Base-by-base conservation (phyloP, 2,888 invertebrate genomes). In the Agriopis aurantiaria region DNA sequence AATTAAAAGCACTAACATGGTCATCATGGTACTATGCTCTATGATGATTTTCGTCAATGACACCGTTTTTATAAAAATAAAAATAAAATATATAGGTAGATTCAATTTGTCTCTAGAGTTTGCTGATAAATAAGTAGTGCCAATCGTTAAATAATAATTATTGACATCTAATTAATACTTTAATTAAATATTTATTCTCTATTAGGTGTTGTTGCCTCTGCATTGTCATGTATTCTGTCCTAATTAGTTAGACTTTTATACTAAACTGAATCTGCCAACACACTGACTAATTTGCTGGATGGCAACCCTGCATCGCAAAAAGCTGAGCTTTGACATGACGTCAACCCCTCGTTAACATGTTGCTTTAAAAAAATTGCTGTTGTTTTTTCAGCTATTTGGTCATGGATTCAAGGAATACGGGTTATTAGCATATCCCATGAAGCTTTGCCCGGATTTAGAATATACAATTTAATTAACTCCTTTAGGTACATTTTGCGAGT, bases 281-380 rank as follows among this genome's bases (percentile, higher is more conserved):
- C 23, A 52, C 52, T 11, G 11, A 17, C 5, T 8, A 53, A 43
- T 57, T 58, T 51, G 33, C 49, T 55, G 59, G 55, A 68, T 56
- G 63, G 55, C 55, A 66, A 66, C 70, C 70, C 70, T 70, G 57
- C 51, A 45, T 45, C 68, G 68, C 55, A 69, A 69, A 71, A 73
- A 65, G 51, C 67, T 48, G 45, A 72, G 71, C 53, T 73, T 70
- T 68, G 53, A 60, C 51, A 65, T 73, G 75, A 75, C 74, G 71
- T 70, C 71, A 72, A 73, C 67, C 66, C 53, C 63, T 66, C 63
- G 66, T 71, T 66, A 71, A 63, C 66, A 71, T 71, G 63, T 66
- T 71, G 70, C 59, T 71, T 61, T 69, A 69, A 66, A 63, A 64
- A 51, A 52, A 57, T 45, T 41, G 51, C 62, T 33, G 65, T 48